Evolutionary conservation across 2,797 vertebrate species (phyloP).

Genomic region (Erpetoichthys calabaricus): DNA sequence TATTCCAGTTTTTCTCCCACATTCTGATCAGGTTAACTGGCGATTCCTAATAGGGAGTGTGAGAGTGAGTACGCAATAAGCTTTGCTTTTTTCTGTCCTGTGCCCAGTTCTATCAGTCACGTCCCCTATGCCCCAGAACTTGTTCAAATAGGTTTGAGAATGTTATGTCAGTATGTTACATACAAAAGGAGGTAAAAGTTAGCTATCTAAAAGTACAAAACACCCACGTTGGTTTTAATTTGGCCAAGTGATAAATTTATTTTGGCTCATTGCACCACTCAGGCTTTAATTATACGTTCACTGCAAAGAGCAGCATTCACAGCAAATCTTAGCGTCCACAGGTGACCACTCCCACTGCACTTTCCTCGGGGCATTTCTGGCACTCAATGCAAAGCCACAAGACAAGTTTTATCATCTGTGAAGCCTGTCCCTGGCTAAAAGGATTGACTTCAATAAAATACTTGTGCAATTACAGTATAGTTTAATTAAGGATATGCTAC

Average conservation of each 20-base stretch:
- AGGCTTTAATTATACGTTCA: constrained; percentile 41
- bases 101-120: too few species aligned
- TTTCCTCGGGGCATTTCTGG: constrained; percentile 55
- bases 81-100: too few species aligned
- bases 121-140: too few species aligned
- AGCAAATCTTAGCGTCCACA: constrained; percentile 35
- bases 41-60: too few species aligned
- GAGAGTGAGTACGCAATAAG: too few species aligned
- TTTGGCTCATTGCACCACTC: constrained; percentile 46
- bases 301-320: constrained; percentile 40
- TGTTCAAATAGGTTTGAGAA: too few species aligned
- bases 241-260: constrained; percentile 28
- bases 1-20: too few species aligned
- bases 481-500: constrained; percentile 50
- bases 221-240: constrained; percentile 46
- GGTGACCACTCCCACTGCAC: constrained; percentile 36
- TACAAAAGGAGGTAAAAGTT: constrained; percentile 3
- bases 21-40: too few species aligned
- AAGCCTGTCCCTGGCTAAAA: constrained; percentile 51
- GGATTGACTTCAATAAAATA: constrained; percentile 56
- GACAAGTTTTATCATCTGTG: constrained; percentile 68
- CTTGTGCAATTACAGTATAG: constrained; percentile 48
- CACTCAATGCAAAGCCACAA: constrained; percentile 49
- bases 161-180: too few species aligned
- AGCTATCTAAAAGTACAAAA: constrained; percentile 47